Evolutionary conservation across 2,888 invertebrate genomes (phyloP).

Genomic region (Heliconius charithonia): DNA sequence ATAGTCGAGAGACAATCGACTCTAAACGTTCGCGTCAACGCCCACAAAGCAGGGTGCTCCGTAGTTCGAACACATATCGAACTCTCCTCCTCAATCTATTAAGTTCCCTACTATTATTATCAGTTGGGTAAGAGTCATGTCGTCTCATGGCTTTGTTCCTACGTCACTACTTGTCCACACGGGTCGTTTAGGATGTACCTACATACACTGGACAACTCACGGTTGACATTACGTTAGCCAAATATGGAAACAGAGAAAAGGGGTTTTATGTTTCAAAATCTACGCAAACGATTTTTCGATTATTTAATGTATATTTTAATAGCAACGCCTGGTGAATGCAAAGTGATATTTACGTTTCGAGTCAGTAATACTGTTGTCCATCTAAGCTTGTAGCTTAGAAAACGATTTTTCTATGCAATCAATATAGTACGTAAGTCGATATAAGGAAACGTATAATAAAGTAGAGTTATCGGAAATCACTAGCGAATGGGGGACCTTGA

Average conservation of each 20-base stretch:
- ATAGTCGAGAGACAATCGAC: too few species aligned
- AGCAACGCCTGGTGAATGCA: not conserved
- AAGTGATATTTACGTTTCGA: not conserved
- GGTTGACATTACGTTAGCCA: too few species aligned
- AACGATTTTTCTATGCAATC: not conserved
- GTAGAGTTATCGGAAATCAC: slow-evolving; percentile 1
- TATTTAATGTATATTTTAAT: not conserved
- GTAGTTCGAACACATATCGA: not conserved
- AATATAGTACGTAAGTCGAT: not conserved
- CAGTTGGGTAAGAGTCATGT: not conserved
- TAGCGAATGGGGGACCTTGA: slow-evolving; percentile 5
- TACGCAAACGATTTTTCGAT: not conserved
- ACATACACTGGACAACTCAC: too few species aligned
- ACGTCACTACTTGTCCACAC: not conserved
- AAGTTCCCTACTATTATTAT: not conserved
- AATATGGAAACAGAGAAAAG: not conserved
- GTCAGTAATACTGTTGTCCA: not conserved
- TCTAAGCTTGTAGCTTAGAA: not conserved
- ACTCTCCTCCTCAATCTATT: not conserved
- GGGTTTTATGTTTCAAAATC: not conserved
- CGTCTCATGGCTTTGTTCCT: not conserved
- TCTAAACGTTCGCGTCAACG: not conserved
- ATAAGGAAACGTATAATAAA: not conserved
- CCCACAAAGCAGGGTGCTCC: not conserved
- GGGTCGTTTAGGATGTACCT: too few species aligned